These are phyloP conservation scores for Knipowitschia caucasica DNA, from an alignment of 2,797 vertebrate species.

Conservation along the genomic window DNA sequence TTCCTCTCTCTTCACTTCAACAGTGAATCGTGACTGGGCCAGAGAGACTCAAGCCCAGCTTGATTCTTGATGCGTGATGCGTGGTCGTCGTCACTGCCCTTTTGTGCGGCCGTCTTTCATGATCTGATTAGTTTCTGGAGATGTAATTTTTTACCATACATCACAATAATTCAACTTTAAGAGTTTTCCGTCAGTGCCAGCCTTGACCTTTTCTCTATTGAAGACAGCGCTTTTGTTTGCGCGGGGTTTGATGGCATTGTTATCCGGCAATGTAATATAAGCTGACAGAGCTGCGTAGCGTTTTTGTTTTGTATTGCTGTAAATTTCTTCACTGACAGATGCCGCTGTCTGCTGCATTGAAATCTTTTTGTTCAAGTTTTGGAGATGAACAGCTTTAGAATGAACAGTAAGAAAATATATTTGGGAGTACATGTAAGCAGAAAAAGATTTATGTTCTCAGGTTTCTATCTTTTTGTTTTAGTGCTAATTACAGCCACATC, in stretches of 20 bases:
- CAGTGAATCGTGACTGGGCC: not conserved
- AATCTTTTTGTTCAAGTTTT: slow-evolving; percentile 23
- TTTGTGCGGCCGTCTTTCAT: slow-evolving; percentile 5
- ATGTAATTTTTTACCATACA: slow-evolving; percentile 5
- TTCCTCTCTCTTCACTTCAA: not conserved
- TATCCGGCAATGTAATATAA: not conserved
- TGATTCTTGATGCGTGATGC: not conserved
- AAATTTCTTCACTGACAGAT: not conserved
- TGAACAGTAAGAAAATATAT: not conserved
- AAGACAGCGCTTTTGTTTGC: not conserved
- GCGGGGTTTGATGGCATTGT: not conserved
- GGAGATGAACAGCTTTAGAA: not conserved
- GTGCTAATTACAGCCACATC: slow-evolving; percentile 7
- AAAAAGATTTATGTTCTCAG: not conserved
- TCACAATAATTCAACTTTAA: slow-evolving; percentile 6
- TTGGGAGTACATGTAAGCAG: not conserved
- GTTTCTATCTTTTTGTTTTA: slow-evolving; percentile 1
- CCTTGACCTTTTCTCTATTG: slow-evolving; percentile 9
- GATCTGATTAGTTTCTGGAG: slow-evolving; percentile 1
- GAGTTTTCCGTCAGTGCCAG: slow-evolving; percentile 1
- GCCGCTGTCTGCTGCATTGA: not conserved
- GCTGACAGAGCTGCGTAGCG: not conserved
- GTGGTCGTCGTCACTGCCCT: not conserved
- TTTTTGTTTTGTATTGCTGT: slow-evolving; percentile 4
- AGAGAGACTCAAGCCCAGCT: not conserved